A percentile compares a stretch with the other conserved stretches of the same genome.
Evolutionary conservation across 2,888 invertebrate species (phyloP).

Genomic region (Pherbina coryleti): DNA sequence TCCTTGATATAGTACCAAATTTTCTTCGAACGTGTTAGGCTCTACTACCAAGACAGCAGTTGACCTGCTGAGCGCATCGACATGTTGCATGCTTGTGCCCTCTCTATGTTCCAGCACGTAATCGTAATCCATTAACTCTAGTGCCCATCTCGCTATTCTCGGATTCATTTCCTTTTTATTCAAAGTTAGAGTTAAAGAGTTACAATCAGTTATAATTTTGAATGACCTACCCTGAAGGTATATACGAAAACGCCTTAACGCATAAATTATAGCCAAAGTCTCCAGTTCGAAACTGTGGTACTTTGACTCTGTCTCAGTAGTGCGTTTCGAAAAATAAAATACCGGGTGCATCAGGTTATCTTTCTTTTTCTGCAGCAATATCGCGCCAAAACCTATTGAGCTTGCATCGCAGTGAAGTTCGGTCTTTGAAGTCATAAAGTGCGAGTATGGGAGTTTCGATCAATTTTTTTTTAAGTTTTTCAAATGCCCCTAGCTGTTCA

Average conservation of each 20-base stretch:
- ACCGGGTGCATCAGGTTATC: conserved; percentile 46
- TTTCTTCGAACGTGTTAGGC: background rate
- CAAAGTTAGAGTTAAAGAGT: background rate
- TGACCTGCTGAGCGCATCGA: background rate
- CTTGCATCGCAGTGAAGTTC: conserved; percentile 63
- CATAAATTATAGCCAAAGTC: conserved; percentile 35
- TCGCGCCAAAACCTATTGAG: conserved; percentile 56
- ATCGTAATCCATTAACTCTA: background rate
- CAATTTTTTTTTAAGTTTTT: conserved; percentile 38
- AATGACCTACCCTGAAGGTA: background rate
- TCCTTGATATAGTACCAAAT: background rate
- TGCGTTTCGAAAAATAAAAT: too few relatives aligned
- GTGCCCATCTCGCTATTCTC: background rate
- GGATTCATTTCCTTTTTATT: background rate
- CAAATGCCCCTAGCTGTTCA: conserved; percentile 38
- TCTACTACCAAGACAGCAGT: background rate
- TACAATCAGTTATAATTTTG: conserved; percentile 10
- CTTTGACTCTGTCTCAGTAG: too few relatives aligned
- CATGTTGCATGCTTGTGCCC: conserved; percentile 1
- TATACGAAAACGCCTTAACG: conserved; percentile 12
- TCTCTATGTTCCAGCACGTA: background rate
- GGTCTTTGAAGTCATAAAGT: conserved; percentile 57
- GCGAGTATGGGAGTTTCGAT: conserved; percentile 39
- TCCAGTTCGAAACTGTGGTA: too few relatives aligned
- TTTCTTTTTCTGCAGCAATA: conserved; percentile 54